phyloP scores from a whole-genome alignment of 2,797 vertebrate species.

The Sebastes variabilis region DNA sequence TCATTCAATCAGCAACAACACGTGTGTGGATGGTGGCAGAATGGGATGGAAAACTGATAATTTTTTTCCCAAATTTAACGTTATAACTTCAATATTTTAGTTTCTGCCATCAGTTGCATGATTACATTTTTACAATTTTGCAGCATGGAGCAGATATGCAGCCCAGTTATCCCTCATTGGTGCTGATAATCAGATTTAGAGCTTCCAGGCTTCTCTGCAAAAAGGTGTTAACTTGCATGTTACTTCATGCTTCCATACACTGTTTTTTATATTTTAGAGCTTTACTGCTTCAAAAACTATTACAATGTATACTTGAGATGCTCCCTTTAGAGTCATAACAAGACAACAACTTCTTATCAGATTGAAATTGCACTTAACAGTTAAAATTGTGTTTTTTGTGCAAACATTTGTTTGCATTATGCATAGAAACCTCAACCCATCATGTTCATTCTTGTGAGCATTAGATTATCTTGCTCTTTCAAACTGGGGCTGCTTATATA shows the following conservation, averaged over 20 bases:
- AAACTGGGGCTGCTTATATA: neutral
- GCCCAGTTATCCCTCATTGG: neutral
- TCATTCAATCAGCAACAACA: conserved; percentile 22
- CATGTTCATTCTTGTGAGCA: neutral
- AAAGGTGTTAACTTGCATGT: conserved; percentile 4
- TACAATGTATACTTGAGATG: neutral
- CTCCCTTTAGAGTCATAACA: neutral
- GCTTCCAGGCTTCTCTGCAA: conserved; percentile 13
- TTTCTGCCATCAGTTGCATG: neutral
- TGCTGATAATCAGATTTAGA: conserved; percentile 40
- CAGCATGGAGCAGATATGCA: neutral
- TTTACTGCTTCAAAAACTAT: neutral
- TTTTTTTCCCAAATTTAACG: too few species aligned
- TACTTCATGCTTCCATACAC: neutral
- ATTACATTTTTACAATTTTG: neutral
- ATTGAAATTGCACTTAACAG: neutral
- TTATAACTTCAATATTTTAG: too few species aligned
- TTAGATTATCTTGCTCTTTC: neutral
- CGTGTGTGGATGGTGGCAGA: conserved; percentile 32
- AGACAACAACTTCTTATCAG: neutral
- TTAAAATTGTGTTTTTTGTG: neutral
- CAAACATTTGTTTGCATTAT: neutral
- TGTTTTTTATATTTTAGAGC: neutral
- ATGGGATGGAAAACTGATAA: neutral
- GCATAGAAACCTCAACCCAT: neutral